These are phyloP conservation scores for Lagothrix lagotricha DNA, from an alignment of 2,797 vertebrate species.

Conservation along the genomic window DNA sequence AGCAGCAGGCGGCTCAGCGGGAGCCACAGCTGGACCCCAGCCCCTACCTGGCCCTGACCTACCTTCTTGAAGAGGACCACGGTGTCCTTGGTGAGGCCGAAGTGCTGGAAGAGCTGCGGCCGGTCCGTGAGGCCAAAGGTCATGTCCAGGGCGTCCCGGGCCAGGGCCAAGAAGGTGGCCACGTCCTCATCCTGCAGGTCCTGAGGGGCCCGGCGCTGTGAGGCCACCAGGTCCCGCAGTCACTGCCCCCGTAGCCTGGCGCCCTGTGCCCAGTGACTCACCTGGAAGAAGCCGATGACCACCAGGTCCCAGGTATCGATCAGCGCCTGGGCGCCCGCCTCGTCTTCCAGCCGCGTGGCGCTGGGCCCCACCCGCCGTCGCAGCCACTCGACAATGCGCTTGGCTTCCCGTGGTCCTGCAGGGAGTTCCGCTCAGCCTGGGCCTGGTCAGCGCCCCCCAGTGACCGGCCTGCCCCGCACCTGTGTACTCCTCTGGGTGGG, in stretches of 20 bases:
- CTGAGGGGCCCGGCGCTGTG: conserved; percentile 73
- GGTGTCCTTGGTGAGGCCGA: conserved; percentile 83
- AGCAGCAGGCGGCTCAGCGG: background rate
- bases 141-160: conserved; percentile 82
- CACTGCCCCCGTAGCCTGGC: background rate
- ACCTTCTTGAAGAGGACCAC: conserved; percentile 95
- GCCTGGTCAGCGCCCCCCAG: rapidly evolving
- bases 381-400: conserved; percentile 90
- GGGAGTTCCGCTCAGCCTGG: background rate
- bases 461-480: background rate
- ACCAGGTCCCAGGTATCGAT: conserved; percentile 82
- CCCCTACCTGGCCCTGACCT: background rate
- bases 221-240: background rate
- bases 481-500: conserved; percentile 85
- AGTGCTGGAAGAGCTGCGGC: conserved; percentile 88
- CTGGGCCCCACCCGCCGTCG: conserved; percentile 85
- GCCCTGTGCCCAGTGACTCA: conserved; percentile 62
- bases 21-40: background rate
- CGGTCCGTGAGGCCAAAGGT: conserved; percentile 87
- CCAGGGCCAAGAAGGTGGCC: conserved; percentile 84
- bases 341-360: conserved; percentile 80
- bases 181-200: conserved; percentile 84
- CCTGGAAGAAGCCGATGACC: conserved; percentile 93
- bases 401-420: conserved; percentile 85
- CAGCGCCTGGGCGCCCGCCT: conserved; percentile 75